Base-by-base conservation (phyloP, 92 coral and sea anemone species). In the Micromussa lordhowensis region DNA sequence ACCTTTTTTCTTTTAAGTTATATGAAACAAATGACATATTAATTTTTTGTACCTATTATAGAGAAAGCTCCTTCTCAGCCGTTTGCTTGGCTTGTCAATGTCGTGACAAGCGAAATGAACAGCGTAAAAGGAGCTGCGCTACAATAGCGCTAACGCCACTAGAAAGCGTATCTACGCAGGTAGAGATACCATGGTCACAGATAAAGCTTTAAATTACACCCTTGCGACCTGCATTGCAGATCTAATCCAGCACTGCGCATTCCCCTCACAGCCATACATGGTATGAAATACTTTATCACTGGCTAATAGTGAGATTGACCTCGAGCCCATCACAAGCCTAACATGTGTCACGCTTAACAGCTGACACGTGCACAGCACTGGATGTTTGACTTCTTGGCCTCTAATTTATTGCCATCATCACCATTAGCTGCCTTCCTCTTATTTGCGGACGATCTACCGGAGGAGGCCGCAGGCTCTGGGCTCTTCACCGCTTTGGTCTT, bases 321-420 rank as follows among this genome's bases (percentile, higher is more conserved):
- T 34, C 16, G 59, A 82, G 64, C 40, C 64, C 28, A 51, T 17
- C 77, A 68, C 31, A 49, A 10, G 57, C 38, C 26, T 13, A 61
- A 28, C 31, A 44, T 30, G 34, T 49, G 40, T 24, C 73, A 7
- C 4, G 68, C 71, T 70, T 82, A 92, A 82, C 93, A 85, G 93
- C 98, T 95, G 80, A 95, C 94, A 82, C 98, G 92, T 22, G 98
- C 96, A 83, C 98, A 95, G 44, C 95, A 92, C 68, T 95, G 95
- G 30, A 95, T 95, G 58, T 95, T 94, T 13, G 96, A 89, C 82
- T 89, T 94, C 38, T 83, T 88, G 31, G 96, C 92, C 57, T 95
- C 96, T 38, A 89, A 88, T 80, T 95, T 91, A 35, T 92, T 88
- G 2, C 87, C 88, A 54, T 88, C 92, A 87, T 93, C 96, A 26